Percentiles rank a stretch among this genome's conserved stretches.
These are phyloP conservation scores for Sakesphorus luctuosus DNA, from an alignment of 2,113 vertebrate species.

Conservation along the genomic window DNA sequence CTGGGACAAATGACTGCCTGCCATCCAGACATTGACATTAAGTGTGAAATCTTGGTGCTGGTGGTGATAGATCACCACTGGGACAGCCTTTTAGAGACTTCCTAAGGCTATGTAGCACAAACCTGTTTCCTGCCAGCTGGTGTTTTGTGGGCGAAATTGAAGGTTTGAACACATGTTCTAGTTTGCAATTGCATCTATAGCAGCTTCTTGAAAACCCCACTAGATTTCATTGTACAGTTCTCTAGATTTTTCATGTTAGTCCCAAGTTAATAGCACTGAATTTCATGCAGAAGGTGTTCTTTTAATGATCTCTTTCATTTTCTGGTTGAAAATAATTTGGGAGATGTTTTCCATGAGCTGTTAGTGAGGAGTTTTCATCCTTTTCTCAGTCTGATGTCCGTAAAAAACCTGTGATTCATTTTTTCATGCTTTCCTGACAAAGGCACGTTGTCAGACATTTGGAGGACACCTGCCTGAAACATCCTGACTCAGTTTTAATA, in stretches of 20 bases:
- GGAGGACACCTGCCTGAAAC: not conserved
- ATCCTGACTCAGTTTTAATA: not conserved
- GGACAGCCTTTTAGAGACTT: not conserved
- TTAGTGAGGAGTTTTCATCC: not conserved
- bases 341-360: not conserved
- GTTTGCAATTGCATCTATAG: not conserved
- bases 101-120: not conserved
- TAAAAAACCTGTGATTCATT: not conserved
- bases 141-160: not conserved
- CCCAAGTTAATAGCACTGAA: not conserved
- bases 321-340: not conserved
- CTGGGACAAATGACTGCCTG: not conserved
- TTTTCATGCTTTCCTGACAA: not conserved
- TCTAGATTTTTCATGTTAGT: not conserved
- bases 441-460: not conserved
- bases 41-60: not conserved
- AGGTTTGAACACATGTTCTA: not conserved
- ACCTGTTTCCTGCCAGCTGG: not conserved
- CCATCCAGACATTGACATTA: not conserved
- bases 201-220: not conserved
- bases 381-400: not conserved
- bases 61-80: not conserved
- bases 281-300: not conserved
- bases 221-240: not conserved
- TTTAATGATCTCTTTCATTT: not conserved